Percentiles rank a stretch among this genome's conserved stretches.
phyloP scores from a whole-genome alignment of 30 jellyfish, hydroid and myxozoan species.

The Catostylus mosaicus region DNA sequence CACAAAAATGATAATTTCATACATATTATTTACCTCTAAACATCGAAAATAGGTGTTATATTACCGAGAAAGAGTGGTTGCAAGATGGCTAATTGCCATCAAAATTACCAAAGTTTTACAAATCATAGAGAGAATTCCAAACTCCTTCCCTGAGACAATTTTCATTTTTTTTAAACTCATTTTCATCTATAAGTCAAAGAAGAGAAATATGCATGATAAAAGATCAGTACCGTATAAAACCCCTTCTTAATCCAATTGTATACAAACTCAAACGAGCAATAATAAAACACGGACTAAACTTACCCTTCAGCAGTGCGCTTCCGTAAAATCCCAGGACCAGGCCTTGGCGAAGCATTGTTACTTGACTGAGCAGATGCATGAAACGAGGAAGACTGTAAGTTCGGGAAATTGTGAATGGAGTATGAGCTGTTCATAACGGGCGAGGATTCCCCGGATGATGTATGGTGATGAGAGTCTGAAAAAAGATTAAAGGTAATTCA shows the following conservation, averaged over 20 bases:
- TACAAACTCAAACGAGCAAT: not conserved
- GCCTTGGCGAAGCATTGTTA: conserved; percentile 58
- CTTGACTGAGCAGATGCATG: conserved; percentile 45
- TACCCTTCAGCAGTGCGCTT: conserved; percentile 86
- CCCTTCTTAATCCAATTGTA: not conserved
- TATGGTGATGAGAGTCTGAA: conserved; percentile 68
- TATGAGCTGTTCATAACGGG: conserved; percentile 65
- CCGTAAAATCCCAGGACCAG: conserved; percentile 93
- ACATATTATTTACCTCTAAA: no score
- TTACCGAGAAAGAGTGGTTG: no score
- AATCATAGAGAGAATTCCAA: no score
- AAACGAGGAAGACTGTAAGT: conserved; percentile 62
- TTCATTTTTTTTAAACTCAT: no score
- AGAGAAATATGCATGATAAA: not conserved
- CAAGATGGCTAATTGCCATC: no score
- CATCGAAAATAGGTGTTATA: no score
- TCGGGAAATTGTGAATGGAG: conserved; percentile 69
- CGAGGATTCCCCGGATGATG: conserved; percentile 60
- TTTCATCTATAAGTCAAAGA: no score
- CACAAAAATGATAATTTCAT: no score
- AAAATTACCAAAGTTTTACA: no score
- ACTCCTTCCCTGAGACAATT: no score
- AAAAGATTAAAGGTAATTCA: not conserved
- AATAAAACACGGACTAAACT: not conserved
- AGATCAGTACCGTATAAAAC: not conserved